Evolutionary conservation across 1,140 invertebrate species (phyloP), one percentile per base, ranked within the genome.

Genomic region (Penaeus chinensis): DNA sequence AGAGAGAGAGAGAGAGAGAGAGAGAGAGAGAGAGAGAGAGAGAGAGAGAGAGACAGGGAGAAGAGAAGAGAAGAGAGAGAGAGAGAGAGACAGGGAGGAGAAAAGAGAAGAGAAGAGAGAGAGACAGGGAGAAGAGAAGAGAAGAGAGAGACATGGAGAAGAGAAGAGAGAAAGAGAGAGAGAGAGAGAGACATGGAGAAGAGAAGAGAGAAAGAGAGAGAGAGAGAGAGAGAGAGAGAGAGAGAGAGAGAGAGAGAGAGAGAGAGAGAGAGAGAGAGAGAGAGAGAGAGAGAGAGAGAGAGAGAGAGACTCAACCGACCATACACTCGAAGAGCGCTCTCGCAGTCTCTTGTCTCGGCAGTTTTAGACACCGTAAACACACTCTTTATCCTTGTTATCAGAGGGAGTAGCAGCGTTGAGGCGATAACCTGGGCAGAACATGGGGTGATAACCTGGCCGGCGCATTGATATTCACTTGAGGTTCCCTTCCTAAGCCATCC

Each of bases 301-400:
- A 42, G 37, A 42, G 37, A 42, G 7, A 8, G 0, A n/a, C 16
- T 2, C 32, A 32, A 32, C 32, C 32, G 37, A 42, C 37, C 37
- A 42, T 42, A 24, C 47, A 54, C 54, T 54, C 10, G 54, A 54
- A 54, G 54, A 8, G 5, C n/a, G 32, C 19, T 37, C 71, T 71
- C 8, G 4, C 3, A 71, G 32, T 71, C 32, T 71, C 69, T 61
- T 65, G 32, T 27, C 83, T 60, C 27, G 74, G 74, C 83, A 77
- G 71, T 78, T 85, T 82, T 77, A 76, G 61, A 24, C 61, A 22
- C 83, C 61, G 77, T 83, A 87, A 82, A 87, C 80, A 83, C 85
- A 22, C 69, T 65, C 69, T 69, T 82, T 87, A 77, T 87, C 80
- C 80, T 82, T 27, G 85, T 82, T 82, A 82, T 87, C 85, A 54